Evolutionary conservation across 2,797 vertebrate genomes (phyloP), one percentile per base, ranked within the genome.

Genomic region (Lepilemur ruficaudatus): DNA sequence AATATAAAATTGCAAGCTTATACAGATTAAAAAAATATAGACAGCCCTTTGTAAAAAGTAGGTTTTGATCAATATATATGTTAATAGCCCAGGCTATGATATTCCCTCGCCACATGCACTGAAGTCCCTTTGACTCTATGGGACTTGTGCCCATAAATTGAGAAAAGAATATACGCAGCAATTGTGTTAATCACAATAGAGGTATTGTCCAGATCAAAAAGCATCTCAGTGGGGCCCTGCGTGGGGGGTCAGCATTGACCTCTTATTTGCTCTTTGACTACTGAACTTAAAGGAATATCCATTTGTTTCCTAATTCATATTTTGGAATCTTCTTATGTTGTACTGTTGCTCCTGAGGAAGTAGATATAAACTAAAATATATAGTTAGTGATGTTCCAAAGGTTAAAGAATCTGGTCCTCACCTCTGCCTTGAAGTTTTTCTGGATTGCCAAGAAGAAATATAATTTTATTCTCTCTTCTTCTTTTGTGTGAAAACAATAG

Each of bases 181-280:
- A 97, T 96, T 96, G 91, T 97, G 80, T 94, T 89, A 95, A 93
- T 59, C 84, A 97, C 63, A 97, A 43, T 79, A 81, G 96, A 97
- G 95, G 97, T 98, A 95, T 93, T 97, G 97, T 94, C 91, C 43
- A 93, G 78, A 96, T 97, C 91, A 96, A 94, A 98, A 95, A 32
- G 63, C 30, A 91, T 50, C 70, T 96, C 96, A 97, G 63, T 95
- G 78, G 86, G 50, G 88, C 70, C 91, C 85, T 94, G 55, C 28
- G 12, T 97, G 7, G 18, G 48, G 46, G 75, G 46, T 82, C 91
- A 97, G 48, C 25, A 89, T 6, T 91, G 78, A 86, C 1, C 38
- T 97, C 59, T 76, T 95, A 95, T 73, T 97, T 92, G 70, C 93
- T 55, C 92, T 96, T 97, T 93, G 48, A 94, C n/a, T 89, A 89